These are phyloP conservation scores for Phaedon cochleariae DNA, from an alignment of 2,888 invertebrate species.

Conservation along the genomic window DNA sequence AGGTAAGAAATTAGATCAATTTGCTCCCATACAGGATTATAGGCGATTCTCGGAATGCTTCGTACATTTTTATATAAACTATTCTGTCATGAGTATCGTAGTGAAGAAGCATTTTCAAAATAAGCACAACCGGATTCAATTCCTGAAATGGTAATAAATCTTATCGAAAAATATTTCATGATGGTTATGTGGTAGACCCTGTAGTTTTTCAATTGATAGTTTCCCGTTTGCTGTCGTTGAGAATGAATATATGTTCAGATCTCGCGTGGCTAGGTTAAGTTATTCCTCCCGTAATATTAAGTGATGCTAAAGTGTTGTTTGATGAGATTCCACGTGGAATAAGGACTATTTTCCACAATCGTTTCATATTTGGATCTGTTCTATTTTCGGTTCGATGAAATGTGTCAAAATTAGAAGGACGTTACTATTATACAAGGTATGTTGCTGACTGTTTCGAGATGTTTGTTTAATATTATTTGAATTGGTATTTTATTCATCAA, in stretches of 20 bases:
- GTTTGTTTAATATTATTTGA: too few species aligned
- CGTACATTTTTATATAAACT: too few species aligned
- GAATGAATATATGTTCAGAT: not conserved
- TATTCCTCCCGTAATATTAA: conserved; percentile 10
- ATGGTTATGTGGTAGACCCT: not conserved
- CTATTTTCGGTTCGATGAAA: conserved; percentile 19
- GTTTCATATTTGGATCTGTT: conserved; percentile 27
- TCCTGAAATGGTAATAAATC: too few species aligned
- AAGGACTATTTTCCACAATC: conserved; percentile 23
- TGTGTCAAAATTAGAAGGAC: conserved; percentile 16
- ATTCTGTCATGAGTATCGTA: too few species aligned
- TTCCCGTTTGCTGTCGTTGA: not conserved
- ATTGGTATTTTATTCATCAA: too few species aligned
- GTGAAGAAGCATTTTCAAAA: too few species aligned
- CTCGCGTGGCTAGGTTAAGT: not conserved
- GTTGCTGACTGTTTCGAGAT: too few species aligned
- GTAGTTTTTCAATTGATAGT: not conserved
- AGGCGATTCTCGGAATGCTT: too few species aligned
- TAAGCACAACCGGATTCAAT: too few species aligned
- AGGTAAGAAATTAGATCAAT: too few species aligned
- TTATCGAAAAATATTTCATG: too few species aligned
- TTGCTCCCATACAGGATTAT: too few species aligned
- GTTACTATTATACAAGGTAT: conserved; percentile 7
- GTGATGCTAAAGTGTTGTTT: conserved; percentile 22
- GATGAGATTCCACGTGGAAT: conserved; percentile 21